Evolutionary conservation across 2,797 vertebrate species (phyloP).

Genomic region (Scleropages formosus): DNA sequence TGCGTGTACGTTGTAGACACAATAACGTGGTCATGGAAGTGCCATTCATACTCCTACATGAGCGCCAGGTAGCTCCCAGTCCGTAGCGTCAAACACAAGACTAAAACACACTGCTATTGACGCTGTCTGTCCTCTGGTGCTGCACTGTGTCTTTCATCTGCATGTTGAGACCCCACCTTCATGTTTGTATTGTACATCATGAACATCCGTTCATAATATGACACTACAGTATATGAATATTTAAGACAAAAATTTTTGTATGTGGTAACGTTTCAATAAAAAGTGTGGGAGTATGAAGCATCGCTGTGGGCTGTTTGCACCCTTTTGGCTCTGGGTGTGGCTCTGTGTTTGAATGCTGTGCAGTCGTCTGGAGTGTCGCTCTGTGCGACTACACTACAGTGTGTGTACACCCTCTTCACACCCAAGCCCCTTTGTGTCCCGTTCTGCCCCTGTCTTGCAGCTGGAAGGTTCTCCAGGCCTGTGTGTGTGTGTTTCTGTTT

Average conservation of each 20-base stretch:
- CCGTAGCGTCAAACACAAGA: background rate
- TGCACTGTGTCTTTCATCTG: background rate
- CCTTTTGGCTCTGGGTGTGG: background rate
- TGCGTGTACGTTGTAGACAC: slow-evolving; percentile 31
- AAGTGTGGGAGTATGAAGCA: slow-evolving; percentile 18
- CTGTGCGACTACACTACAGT: too few relatives aligned
- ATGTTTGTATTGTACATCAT: slow-evolving; percentile 30
- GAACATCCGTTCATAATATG: slow-evolving; percentile 29
- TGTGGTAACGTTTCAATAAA: slow-evolving; percentile 21
- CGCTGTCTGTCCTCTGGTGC: background rate
- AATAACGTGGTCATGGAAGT: slow-evolving; percentile 46
- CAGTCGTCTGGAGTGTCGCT: too few relatives aligned
- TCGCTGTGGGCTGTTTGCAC: slow-evolving; percentile 1
- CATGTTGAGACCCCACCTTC: background rate
- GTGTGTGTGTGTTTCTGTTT: too few relatives aligned
- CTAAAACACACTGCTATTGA: background rate
- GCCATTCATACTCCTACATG: slow-evolving; percentile 57
- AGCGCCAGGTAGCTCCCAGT: slow-evolving; percentile 21
- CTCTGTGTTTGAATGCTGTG: background rate
- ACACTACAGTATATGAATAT: slow-evolving; percentile 31
- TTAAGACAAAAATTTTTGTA: background rate
- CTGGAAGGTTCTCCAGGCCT: too few relatives aligned
- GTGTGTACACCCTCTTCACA: too few relatives aligned
- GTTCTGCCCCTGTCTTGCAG: too few relatives aligned
- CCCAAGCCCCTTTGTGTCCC: too few relatives aligned